Conservation (phyloP, 1,140 invertebrate species). For the Platyura marginata region DNA sequence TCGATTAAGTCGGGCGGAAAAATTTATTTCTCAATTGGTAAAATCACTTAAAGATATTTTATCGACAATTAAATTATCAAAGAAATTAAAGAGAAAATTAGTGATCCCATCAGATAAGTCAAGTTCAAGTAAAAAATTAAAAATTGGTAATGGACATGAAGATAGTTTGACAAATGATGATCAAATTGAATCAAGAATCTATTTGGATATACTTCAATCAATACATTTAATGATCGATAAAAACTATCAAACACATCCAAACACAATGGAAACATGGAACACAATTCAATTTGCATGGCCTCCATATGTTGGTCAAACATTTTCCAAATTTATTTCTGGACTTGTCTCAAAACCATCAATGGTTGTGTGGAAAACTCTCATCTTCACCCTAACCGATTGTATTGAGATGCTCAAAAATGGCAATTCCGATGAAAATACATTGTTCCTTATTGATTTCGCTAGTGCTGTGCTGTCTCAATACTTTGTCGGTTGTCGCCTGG, state of each 20-base stretch:
- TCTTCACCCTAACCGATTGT: slow-evolving; percentile 12
- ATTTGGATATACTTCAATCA: not conserved
- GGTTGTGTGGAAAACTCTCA: slow-evolving; percentile 18
- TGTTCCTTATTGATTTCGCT: slow-evolving; percentile 14
- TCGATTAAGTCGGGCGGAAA: slow-evolving; percentile 14
- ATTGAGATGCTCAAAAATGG: slow-evolving; percentile 6
- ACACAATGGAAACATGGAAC: slow-evolving; percentile 1
- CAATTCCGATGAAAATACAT: slow-evolving; percentile 5
- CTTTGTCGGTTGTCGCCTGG: slow-evolving; percentile 12
- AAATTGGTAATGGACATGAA: not conserved
- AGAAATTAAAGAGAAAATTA: slow-evolving; percentile 1
- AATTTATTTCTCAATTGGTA: slow-evolving; percentile 15
- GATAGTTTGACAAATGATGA: not conserved
- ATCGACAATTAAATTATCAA: not conserved
- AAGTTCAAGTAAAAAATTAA: not conserved
- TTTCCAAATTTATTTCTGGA: slow-evolving; percentile 12
- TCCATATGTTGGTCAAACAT: slow-evolving; percentile 11
- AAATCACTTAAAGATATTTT: slow-evolving; percentile 13
- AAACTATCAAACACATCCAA: not conserved
- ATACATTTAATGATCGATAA: not conserved
- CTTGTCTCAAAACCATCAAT: slow-evolving; percentile 18
- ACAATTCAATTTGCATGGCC: slow-evolving; percentile 12
- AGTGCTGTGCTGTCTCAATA: slow-evolving; percentile 16
- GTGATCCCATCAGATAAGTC: not conserved
- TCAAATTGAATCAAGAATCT: not conserved